These are phyloP conservation scores for Eulemur mongoz DNA, from an alignment of 2,797 vertebrate species.

Conservation along the genomic window DNA sequence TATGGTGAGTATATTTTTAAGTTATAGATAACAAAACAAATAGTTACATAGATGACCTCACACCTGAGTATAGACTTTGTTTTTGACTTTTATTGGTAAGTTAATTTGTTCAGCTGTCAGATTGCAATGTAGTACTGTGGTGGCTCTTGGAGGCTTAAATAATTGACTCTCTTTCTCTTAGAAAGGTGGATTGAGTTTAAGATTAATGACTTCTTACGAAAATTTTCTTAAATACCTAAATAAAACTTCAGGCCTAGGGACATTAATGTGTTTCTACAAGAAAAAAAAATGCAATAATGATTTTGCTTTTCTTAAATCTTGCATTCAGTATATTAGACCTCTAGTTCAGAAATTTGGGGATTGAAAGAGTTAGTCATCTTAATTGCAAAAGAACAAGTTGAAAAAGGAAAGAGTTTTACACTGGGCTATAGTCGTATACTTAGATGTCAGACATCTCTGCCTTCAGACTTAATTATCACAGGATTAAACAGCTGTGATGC, in stretches of 20 bases:
- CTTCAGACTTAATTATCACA: not conserved
- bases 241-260: not conserved
- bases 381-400: not conserved
- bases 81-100: not conserved
- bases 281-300: conserved; percentile 12
- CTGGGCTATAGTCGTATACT: not conserved
- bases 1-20: conserved; percentile 88
- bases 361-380: not conserved
- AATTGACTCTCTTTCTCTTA: conserved; percentile 37
- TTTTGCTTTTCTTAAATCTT: conserved; percentile 37
- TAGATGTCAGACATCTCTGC: not conserved
- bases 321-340: not conserved
- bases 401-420: not conserved
- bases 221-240: conserved; percentile 24
- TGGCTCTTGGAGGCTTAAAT: not conserved
- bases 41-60: not conserved
- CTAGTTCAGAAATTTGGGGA: not conserved
- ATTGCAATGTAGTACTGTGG: not conserved
- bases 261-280: not conserved
- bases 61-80: not conserved
- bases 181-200: conserved; percentile 5
- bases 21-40: not conserved
- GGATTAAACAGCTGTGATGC: not conserved
- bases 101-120: not conserved
- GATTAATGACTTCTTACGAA: conserved; percentile 22